Evolutionary conservation across 2,888 invertebrate genomes (phyloP).

Genomic region (Hirtodrosophila alboralis): DNA sequence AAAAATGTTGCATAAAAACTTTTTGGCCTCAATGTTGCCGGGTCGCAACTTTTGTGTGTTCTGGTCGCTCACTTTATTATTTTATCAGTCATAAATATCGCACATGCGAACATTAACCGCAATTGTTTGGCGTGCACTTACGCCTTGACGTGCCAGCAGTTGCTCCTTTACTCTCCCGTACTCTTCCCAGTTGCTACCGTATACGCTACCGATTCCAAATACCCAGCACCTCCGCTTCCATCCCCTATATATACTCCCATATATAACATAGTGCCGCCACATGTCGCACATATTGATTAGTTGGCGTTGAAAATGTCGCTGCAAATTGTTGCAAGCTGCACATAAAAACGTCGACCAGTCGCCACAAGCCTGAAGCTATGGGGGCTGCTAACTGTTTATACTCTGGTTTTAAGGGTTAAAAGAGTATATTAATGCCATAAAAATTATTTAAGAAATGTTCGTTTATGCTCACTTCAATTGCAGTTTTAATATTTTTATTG

Average conservation of each 20-base stretch:
- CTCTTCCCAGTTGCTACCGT: slow-evolving; percentile 1
- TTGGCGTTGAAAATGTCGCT: slow-evolving; percentile 72
- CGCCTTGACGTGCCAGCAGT: slow-evolving; percentile 49
- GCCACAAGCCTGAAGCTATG: slow-evolving; percentile 26
- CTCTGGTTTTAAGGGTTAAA: too few species aligned
- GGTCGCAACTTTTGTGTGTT: slow-evolving; percentile 14
- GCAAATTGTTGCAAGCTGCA: slow-evolving; percentile 70
- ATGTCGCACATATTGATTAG: slow-evolving; percentile 76
- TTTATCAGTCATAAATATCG: slow-evolving; percentile 77
- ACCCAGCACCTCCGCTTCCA: neutral
- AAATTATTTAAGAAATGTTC: too few species aligned
- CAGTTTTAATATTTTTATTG: too few species aligned
- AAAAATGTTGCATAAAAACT: slow-evolving; percentile 7
- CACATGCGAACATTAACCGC: slow-evolving; percentile 74
- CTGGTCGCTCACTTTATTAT: slow-evolving; percentile 60
- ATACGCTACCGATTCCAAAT: neutral
- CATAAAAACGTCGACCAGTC: slow-evolving; percentile 42
- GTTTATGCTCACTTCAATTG: too few species aligned
- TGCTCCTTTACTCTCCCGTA: too few species aligned
- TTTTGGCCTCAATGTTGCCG: slow-evolving; percentile 18
- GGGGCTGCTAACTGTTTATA: slow-evolving; percentile 36
- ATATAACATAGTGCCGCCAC: slow-evolving; percentile 13
- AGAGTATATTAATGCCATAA: too few species aligned
- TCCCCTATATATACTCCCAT: neutral
- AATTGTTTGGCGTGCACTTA: slow-evolving; percentile 73